Conservation (phyloP, 2,113 vertebrate genomes). For the Ginglymostoma cirratum region DNA sequence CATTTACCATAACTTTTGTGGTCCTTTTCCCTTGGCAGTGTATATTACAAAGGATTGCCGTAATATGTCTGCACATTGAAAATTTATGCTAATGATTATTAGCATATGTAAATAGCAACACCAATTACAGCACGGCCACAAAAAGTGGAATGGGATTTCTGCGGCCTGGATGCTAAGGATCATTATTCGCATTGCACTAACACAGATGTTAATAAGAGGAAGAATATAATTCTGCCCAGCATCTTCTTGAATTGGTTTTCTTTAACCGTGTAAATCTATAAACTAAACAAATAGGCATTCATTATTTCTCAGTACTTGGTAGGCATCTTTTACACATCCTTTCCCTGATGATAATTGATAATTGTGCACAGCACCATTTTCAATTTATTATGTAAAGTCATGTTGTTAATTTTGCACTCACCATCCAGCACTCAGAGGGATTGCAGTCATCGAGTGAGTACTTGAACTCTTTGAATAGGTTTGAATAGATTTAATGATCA, state of each 20-base stretch:
- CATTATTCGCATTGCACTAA: background rate
- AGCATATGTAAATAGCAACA: conserved; percentile 10
- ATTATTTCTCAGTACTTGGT: background rate
- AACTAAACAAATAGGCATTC: background rate
- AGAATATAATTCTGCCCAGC: background rate
- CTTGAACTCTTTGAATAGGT: conserved; percentile 29
- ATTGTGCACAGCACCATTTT: background rate
- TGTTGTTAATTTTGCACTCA: conserved; percentile 15
- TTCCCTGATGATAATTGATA: background rate
- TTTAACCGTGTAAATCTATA: background rate
- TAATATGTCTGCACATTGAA: background rate
- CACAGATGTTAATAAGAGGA: background rate
- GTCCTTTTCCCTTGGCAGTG: background rate
- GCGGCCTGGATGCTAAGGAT: background rate
- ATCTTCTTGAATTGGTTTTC: background rate
- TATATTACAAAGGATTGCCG: background rate
- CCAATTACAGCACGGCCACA: background rate
- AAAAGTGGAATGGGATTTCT: background rate
- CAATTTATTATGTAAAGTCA: conserved; percentile 22
- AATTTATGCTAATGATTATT: conserved; percentile 4
- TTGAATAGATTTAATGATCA: conserved; percentile 19
- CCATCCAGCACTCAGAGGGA: background rate
- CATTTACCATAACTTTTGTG: background rate
- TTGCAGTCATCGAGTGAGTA: conserved; percentile 5
- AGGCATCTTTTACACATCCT: background rate